Conservation (phyloP, 2,888 invertebrate species). For the Melangyna quadrimaculata region DNA sequence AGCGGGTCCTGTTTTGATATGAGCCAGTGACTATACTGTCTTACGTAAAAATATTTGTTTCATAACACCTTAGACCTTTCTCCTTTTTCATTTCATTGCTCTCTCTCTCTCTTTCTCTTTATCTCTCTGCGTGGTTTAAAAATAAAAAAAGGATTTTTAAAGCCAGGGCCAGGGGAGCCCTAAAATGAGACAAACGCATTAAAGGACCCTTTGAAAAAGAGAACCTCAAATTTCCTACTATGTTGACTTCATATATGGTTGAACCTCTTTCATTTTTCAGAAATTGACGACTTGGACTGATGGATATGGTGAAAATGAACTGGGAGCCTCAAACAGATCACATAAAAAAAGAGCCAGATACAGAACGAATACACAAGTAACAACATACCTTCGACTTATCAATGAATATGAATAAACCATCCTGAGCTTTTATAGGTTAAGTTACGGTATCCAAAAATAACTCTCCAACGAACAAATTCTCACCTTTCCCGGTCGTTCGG, state of each 20-base stretch:
- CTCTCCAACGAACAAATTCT: not conserved
- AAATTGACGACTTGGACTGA: not conserved
- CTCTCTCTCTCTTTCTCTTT: not conserved
- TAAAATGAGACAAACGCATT: not conserved
- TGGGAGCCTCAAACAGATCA: not conserved
- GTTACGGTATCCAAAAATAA: slow-evolving; percentile 7
- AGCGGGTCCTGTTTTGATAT: not conserved
- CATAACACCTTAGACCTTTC: slow-evolving; percentile 51
- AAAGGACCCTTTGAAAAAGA: not conserved
- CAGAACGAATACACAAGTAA: slow-evolving; percentile 9
- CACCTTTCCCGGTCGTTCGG: not conserved
- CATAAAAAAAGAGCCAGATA: not conserved
- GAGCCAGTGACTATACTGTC: not conserved
- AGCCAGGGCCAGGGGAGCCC: not conserved
- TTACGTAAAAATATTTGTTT: slow-evolving; percentile 66
- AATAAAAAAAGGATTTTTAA: not conserved
- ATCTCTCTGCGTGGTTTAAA: not conserved
- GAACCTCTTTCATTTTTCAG: not conserved
- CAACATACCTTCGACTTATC: slow-evolving; percentile 61
- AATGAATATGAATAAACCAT: slow-evolving; percentile 63
- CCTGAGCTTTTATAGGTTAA: slow-evolving; percentile 39
- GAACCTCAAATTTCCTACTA: not conserved
- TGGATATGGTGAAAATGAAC: slow-evolving; percentile 11
- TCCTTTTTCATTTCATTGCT: not conserved
- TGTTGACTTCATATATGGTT: slow-evolving; percentile 8